These are phyloP conservation scores for Emydocephalus ijimae DNA, from an alignment of 2,113 vertebrate genomes.

Conservation along the genomic window DNA sequence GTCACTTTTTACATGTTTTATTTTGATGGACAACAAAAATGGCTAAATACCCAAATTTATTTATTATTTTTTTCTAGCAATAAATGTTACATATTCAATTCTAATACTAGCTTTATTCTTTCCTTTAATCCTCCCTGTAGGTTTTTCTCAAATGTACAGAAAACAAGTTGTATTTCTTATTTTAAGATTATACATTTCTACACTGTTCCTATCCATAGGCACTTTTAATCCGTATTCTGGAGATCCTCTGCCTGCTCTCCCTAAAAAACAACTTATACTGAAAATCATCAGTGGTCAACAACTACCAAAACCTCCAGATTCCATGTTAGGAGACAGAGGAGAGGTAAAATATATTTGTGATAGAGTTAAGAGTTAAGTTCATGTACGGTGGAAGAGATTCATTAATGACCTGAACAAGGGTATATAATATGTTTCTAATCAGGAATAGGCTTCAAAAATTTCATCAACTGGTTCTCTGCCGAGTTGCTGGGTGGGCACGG, in stretches of 20 bases:
- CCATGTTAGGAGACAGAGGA: conserved; percentile 94
- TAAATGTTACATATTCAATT: not conserved
- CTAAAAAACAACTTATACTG: conserved; percentile 93
- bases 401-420: not conserved
- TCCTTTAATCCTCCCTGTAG: not conserved
- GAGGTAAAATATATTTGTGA: conserved; percentile 75
- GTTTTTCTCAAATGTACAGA: not conserved
- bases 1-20: not conserved
- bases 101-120: not conserved
- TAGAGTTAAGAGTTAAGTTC: not conserved
- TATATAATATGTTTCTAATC: not conserved
- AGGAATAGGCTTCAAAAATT: too few species aligned
- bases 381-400: not conserved
- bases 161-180: not conserved
- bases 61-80: not conserved
- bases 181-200: not conserved
- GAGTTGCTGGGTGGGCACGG: too few species aligned
- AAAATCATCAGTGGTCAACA: conserved; percentile 98
- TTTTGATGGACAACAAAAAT: not conserved
- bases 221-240: conserved; percentile 90
- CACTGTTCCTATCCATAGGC: conserved; percentile 67
- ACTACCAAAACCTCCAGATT: conserved; percentile 95
- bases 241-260: conserved; percentile 91
- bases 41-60: not conserved
- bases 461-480: too few species aligned